Percentiles rank a stretch among this genome's conserved stretches.
Evolutionary conservation across 1,140 invertebrate genomes (phyloP).

Genomic region (Drosophila lini): DNA sequence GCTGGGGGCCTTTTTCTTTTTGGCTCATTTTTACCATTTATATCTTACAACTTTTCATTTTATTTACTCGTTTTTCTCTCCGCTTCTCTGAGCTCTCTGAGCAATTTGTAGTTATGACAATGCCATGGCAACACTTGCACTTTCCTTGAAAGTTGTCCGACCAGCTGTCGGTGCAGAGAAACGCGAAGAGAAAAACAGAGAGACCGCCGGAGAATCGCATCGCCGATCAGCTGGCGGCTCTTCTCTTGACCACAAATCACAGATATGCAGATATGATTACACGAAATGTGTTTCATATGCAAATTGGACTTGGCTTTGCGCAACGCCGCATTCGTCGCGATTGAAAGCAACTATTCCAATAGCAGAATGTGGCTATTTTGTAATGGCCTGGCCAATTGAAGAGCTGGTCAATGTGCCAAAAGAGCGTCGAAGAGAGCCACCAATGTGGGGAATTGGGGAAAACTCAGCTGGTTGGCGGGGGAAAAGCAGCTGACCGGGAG

Average conservation of each 20-base stretch:
- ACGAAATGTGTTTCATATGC: slow-evolving; percentile 45
- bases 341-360: slow-evolving; percentile 28
- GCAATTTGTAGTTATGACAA: slow-evolving; percentile 57
- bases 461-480: slow-evolving; percentile 11
- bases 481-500: slow-evolving; percentile 34
- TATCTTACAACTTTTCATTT: slow-evolving; percentile 1
- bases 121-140: slow-evolving; percentile 81
- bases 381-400: slow-evolving; percentile 38
- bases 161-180: slow-evolving; percentile 44
- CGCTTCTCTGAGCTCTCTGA: slow-evolving; percentile 1
- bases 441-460: slow-evolving; percentile 14
- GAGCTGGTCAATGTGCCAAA: slow-evolving; percentile 4
- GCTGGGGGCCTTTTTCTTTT: slow-evolving; percentile 25
- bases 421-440: slow-evolving; percentile 23
- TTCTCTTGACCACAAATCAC: slow-evolving; percentile 31
- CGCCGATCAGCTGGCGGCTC: slow-evolving; percentile 37
- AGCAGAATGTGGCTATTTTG: slow-evolving; percentile 41
- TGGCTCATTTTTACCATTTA: slow-evolving; percentile 2
- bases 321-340: slow-evolving; percentile 48
- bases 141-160: slow-evolving; percentile 76
- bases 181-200: slow-evolving; percentile 14
- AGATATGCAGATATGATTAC: slow-evolving; percentile 27
- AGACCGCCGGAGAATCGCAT: slow-evolving; percentile 4
- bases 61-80: slow-evolving; percentile 2
- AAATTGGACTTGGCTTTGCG: slow-evolving; percentile 47